Evolutionary conservation across 2,797 vertebrate genomes (phyloP), one percentile per base, ranked within the genome.

Genomic region (Ceryle rudis): DNA sequence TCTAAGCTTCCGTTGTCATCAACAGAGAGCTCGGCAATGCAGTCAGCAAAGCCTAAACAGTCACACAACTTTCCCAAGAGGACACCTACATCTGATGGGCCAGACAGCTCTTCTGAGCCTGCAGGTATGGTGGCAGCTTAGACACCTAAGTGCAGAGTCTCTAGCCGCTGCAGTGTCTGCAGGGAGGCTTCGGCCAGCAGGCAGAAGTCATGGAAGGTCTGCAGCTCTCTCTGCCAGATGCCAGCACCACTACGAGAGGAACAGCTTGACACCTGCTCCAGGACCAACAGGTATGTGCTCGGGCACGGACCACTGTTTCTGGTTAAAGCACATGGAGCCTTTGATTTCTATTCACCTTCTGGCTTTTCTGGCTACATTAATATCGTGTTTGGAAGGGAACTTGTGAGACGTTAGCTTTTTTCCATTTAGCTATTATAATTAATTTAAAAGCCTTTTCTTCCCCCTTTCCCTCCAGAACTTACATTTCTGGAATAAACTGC

Each of bases 371-470:
- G n/a, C 22, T 69, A 51, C 6, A 47, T 20, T 42, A 55, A 22
- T 31, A 28, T 2, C 44, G 4, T 87, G 11, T 62, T 87, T 85
- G 33, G 20, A 74, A 92, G 46, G 28, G 15, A 72, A 28, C 19
- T 39, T 29, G 4, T 37, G 41, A 71, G 28, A 71, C 35, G 9
- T 13, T 51, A 74, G 6, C 3, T 70, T 87, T 92, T 85, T 60
- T 26, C 23, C 31, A 29, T 70, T 81, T 55, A 75, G 17, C 7
- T 69, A n/a, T 71, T 91, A 81, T 54, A 87, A 57, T 72, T 46
- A 37, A 70, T 89, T 79, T 83, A 33, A 78, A 85, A 87, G 15
- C 1, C 10, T 92, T 70, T 92, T 77, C n/a, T 67, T 62, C 7
- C 11, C 2, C 10, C 6, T 69, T 79, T 86, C 10, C 37, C 23